Evolutionary conservation across 2,113 vertebrate genomes (phyloP).

Genomic region (Albula goreensis): DNA sequence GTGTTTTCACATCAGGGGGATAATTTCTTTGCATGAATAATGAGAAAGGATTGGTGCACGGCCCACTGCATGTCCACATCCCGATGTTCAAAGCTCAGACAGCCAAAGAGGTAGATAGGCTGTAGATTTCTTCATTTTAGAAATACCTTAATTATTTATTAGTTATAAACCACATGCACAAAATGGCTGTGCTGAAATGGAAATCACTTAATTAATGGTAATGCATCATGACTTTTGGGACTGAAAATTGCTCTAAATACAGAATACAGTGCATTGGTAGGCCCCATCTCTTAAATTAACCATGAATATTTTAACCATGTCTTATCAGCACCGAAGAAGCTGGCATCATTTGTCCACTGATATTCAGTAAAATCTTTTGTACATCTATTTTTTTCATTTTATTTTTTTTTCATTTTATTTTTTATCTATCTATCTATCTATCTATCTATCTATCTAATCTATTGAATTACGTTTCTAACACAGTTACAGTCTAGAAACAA

Average conservation of each 20-base stretch:
- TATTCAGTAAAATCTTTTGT: no score
- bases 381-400: no score
- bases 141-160: conserved; percentile 51
- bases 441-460: no score
- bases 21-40: neutral
- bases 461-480: no score
- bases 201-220: conserved; percentile 55
- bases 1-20: neutral
- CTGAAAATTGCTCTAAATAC: conserved; percentile 38
- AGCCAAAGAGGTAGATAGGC: neutral
- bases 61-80: neutral
- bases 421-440: no score
- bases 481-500: no score
- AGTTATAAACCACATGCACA: conserved; percentile 41
- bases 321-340: no score
- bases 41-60: neutral
- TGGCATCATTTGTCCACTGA: no score
- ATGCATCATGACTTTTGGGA: conserved; percentile 41
- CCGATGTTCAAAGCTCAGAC: neutral
- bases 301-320: no score
- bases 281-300: neutral
- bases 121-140: conserved; percentile 18
- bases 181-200: conserved; percentile 34
- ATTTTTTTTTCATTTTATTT: no score
- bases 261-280: conserved; percentile 14